Base-by-base conservation (phyloP, 2,797 vertebrate genomes). In the Decapterus maruadsi region DNA sequence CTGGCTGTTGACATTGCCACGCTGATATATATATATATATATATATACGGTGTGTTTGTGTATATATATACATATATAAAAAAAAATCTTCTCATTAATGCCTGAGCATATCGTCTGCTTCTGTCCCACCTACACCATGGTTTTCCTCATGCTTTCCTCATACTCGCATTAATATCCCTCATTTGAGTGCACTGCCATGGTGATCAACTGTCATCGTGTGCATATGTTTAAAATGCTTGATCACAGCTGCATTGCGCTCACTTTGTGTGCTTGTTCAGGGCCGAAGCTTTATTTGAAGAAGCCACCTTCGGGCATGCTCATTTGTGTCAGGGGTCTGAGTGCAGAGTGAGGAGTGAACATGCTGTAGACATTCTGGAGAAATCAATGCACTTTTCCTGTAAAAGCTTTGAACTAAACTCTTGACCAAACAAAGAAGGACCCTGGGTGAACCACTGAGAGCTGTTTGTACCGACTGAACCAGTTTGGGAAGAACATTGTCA, bases 141-240 rank as follows among this genome's bases (percentile, higher is more conserved):
- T 86, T 87, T 85, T 86, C 87, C 83, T 87, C 93, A 90, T 71
- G 86, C 91, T 91, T 90, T 86, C 60, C 80, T 82, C 91, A 87
- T 85, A 84, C 64, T 82, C 71, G 80, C 89, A 88, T 87, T 80
- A 68, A 84, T 88, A 68, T 61, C 87, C 87, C 80, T 89, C 93
- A 65, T 82, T 13, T 20, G 50, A 85, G 72, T 43, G 34, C 89
- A 85, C 75, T 55, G 60, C 78, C 78, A 70, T 80, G 46, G 45
- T 72, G 83, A 68, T 77, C 29, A 38, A 20, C 62, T 72, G 20
- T 65, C 68, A 77, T 82, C 31, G 2, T 50, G 59, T 34, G 68
- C 86, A 74, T 65, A 38, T 20, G 59, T 67, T 67, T 54, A 57
- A 68, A 75, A 61, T 51, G 82, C 80, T 82, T 83, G 58, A 76